phyloP scores from a whole-genome alignment of 2,797 vertebrate species.

The Lutjanus campechanus region DNA sequence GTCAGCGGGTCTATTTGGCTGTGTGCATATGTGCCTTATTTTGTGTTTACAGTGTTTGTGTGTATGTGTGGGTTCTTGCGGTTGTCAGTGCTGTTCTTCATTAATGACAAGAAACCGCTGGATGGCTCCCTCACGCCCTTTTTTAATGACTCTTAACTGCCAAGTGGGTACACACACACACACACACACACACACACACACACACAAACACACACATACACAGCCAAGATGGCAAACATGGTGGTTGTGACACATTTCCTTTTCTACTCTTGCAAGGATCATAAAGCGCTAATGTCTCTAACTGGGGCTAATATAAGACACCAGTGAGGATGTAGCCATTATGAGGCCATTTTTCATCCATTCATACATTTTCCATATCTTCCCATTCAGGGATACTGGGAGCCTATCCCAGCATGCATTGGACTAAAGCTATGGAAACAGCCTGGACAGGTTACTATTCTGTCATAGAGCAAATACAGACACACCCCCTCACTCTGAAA shows the following conservation, averaged over 20 bases:
- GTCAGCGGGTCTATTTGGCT: slow-evolving; percentile 54
- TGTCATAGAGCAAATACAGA: slow-evolving; percentile 42
- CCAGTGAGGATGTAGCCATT: slow-evolving; percentile 55
- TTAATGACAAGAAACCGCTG: slow-evolving; percentile 78
- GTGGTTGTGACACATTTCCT: slow-evolving; percentile 76
- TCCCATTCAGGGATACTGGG: slow-evolving; percentile 25
- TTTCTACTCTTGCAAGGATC: slow-evolving; percentile 58
- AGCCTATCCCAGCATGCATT: slow-evolving; percentile 38
- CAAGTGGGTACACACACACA: slow-evolving; percentile 72
- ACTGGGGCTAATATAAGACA: slow-evolving; percentile 58
- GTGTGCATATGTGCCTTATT: slow-evolving; percentile 62
- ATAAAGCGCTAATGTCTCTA: slow-evolving; percentile 62
- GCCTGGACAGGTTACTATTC: slow-evolving; percentile 56
- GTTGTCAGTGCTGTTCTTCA: slow-evolving; percentile 75
- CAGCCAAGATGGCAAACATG: slow-evolving; percentile 71
- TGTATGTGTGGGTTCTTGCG: slow-evolving; percentile 57
- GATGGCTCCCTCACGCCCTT: slow-evolving; percentile 76
- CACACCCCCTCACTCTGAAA: slow-evolving; percentile 50
- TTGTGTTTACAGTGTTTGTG: slow-evolving; percentile 68
- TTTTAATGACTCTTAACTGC: slow-evolving; percentile 85
- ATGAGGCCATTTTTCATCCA: slow-evolving; percentile 49
- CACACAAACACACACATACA: slow-evolving; percentile 33
- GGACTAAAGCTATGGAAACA: slow-evolving; percentile 60
- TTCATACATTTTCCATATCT: slow-evolving; percentile 58
- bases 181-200: slow-evolving; percentile 31